These are phyloP conservation scores for Microplitis deprimator DNA, from an alignment of 2,888 invertebrate species.

Conservation along the genomic window DNA sequence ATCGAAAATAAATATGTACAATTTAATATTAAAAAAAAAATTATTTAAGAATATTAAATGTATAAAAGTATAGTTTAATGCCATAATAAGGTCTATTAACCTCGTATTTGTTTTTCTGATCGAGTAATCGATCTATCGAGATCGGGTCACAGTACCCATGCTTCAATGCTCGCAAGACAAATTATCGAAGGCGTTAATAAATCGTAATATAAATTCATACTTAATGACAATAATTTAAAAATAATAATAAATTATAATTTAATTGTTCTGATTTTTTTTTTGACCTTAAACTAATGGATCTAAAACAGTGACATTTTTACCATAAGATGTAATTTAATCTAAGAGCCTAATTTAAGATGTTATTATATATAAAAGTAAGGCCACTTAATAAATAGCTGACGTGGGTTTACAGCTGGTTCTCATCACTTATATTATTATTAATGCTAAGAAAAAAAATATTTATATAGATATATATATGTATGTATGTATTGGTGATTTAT, in stretches of 20 bases:
- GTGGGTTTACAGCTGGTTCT: not conserved
- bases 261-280: too few species aligned
- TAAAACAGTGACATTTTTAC: too few species aligned
- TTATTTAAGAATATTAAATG: not conserved
- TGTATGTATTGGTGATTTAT: not conserved
- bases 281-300: too few species aligned
- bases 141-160: conserved; percentile 44
- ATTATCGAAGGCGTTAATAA: conserved; percentile 44
- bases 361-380: not conserved
- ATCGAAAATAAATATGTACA: not conserved
- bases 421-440: not conserved
- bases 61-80: not conserved
- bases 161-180: conserved; percentile 39
- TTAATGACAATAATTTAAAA: not conserved
- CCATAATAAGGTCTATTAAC: not conserved
- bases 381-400: not conserved
- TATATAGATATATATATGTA: too few species aligned
- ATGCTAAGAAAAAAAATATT: not conserved
- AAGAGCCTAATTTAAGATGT: not conserved
- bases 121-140: conserved; percentile 45
- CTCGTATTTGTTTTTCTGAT: conserved; percentile 25
- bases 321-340: too few species aligned
- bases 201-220: conserved; percentile 8
- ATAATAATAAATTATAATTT: not conserved
- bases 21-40: not conserved